Conservation (phyloP, 2,888 invertebrate genomes). For the Machimus rusticus region DNA sequence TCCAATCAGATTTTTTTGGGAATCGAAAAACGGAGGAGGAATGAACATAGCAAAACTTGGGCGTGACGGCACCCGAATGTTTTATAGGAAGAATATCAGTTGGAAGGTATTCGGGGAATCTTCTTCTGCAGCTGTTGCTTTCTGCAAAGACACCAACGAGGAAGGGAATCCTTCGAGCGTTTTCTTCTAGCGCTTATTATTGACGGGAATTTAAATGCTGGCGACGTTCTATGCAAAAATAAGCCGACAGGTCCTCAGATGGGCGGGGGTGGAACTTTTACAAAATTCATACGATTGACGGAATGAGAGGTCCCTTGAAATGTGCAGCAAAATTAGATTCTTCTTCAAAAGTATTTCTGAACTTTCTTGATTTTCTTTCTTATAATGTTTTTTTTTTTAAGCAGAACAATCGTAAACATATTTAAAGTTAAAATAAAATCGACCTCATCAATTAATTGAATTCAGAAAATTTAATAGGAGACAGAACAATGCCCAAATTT, state of each 20-base stretch:
- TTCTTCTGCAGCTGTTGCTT: background rate
- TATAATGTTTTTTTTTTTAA: background rate
- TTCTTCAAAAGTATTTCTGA: background rate
- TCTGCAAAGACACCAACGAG: background rate
- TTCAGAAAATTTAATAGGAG: no score
- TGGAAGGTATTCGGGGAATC: background rate
- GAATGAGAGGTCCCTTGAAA: background rate
- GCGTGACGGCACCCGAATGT: slow-evolving; percentile 4
- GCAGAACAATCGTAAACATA: background rate
- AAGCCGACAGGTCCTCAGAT: background rate
- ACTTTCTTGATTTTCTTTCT: background rate
- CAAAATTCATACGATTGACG: background rate
- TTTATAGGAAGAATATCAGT: background rate
- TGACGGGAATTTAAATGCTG: background rate
- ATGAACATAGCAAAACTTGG: slow-evolving; percentile 2
- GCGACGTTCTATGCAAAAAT: background rate
- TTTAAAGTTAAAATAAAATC: background rate
- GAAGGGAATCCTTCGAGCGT: background rate
- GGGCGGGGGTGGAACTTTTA: background rate
- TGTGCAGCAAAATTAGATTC: background rate
- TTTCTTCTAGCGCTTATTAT: background rate
- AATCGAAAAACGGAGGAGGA: background rate
- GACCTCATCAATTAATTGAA: no score
- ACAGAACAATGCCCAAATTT: no score
- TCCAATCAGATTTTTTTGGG: slow-evolving; percentile 3